phyloP scores from a whole-genome alignment of 2,888 invertebrate species.

The Glaucopsyche alexis region DNA sequence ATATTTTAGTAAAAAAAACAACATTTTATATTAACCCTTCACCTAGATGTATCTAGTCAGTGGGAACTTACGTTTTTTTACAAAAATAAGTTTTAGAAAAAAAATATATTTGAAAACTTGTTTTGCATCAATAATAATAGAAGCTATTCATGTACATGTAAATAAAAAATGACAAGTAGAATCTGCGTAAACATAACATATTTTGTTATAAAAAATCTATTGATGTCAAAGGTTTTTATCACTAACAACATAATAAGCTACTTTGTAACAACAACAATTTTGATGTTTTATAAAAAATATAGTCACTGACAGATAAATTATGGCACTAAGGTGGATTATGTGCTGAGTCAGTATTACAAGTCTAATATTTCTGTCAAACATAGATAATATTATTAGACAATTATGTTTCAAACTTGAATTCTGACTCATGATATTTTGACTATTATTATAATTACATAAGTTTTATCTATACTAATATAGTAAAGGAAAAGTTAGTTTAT shows the following conservation, averaged over 20 bases:
- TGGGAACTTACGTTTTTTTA: background rate
- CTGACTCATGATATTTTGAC: background rate
- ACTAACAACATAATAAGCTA: slow-evolving; percentile 13
- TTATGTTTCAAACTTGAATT: background rate
- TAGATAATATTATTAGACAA: background rate
- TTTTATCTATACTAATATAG: background rate
- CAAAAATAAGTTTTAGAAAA: background rate
- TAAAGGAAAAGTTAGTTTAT: too few relatives aligned
- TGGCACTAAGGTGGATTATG: slow-evolving; percentile 2
- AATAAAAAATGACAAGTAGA: background rate
- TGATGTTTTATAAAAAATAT: slow-evolving; percentile 14
- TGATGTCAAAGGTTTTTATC: slow-evolving; percentile 16
- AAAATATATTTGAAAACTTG: background rate
- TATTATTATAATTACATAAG: background rate
- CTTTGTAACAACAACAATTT: slow-evolving; percentile 11
- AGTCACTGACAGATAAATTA: slow-evolving; percentile 14
- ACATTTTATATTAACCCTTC: too few relatives aligned
- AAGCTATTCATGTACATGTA: background rate
- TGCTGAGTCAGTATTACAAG: slow-evolving; percentile 13
- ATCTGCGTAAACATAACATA: background rate
- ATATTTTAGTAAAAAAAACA: background rate
- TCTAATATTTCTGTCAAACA: slow-evolving; percentile 1
- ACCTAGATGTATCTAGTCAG: too few relatives aligned
- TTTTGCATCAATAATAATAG: background rate
- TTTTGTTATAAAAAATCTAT: background rate